Evolutionary conservation across 2,888 invertebrate genomes (phyloP).

Genomic region (Drosophila peninsularis): DNA sequence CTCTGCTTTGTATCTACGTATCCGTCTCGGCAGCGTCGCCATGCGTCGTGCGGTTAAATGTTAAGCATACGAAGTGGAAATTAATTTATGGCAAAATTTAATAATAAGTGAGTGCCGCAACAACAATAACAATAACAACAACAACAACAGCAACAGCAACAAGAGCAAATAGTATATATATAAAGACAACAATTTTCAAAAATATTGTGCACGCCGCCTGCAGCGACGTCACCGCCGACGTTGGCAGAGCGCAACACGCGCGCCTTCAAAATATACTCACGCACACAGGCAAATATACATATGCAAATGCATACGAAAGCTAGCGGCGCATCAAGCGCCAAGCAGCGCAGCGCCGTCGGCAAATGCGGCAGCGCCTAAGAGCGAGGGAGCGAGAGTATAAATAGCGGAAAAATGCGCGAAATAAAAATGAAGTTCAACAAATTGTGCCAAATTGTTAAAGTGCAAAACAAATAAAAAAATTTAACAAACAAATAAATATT

Average conservation of each 20-base stretch:
- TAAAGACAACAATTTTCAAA: conserved; percentile 47
- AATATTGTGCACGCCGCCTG: conserved; percentile 44
- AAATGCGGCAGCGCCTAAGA: conserved; percentile 43
- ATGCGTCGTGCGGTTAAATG: conserved; percentile 49
- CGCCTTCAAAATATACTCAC: conserved; percentile 43
- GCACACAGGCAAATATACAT: conserved; percentile 17
- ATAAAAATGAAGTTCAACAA: conserved; percentile 29
- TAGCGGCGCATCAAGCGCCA: conserved; percentile 34
- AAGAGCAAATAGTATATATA: conserved; percentile 28
- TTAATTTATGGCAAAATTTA: conserved; percentile 69
- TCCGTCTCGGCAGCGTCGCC: conserved; percentile 46
- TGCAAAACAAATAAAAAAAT: conserved; percentile 19
- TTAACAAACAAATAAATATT: not conserved
- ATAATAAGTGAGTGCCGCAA: conserved; percentile 61
- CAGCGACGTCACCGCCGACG: conserved; percentile 39
- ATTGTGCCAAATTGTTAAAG: conserved; percentile 69
- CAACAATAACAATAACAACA: conserved; percentile 21
- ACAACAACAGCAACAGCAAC: conserved; percentile 6
- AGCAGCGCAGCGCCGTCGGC: conserved; percentile 65
- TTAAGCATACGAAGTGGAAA: conserved; percentile 62
- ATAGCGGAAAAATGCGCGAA: conserved; percentile 48
- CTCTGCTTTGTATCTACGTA: conserved; percentile 23
- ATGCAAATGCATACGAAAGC: conserved; percentile 39
- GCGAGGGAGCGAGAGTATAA: conserved; percentile 15
- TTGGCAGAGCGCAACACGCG: conserved; percentile 61